Conservation (phyloP, 2,797 vertebrate genomes). For the Siniperca scherzeri region DNA sequence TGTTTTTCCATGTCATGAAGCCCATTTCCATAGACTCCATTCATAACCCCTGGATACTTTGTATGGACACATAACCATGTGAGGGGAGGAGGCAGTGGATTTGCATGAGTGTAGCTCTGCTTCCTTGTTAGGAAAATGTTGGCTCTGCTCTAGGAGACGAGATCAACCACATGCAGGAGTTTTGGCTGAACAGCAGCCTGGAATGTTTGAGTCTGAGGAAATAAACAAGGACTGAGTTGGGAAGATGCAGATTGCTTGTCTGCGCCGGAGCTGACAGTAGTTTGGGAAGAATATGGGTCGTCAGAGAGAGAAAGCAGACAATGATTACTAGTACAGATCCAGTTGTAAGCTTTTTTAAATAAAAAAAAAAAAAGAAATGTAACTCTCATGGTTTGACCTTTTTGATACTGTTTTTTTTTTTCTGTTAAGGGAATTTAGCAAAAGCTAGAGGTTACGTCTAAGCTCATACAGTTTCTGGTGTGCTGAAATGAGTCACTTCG, state of each 20-base stretch:
- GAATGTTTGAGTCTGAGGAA: slow-evolving; percentile 25
- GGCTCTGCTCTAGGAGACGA: slow-evolving; percentile 9
- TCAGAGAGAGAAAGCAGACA: neutral
- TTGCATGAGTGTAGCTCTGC: slow-evolving; percentile 57
- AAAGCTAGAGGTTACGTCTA: neutral
- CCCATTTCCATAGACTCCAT: slow-evolving; percentile 50
- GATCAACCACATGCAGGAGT: slow-evolving; percentile 33
- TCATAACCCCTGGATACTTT: slow-evolving; percentile 8
- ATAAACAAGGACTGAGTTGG: neutral
- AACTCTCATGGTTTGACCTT: slow-evolving; percentile 45
- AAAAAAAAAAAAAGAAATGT: slow-evolving; percentile 33
- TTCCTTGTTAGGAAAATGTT: slow-evolving; percentile 57
- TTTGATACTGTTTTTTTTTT: slow-evolving; percentile 30
- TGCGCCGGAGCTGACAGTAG: neutral
- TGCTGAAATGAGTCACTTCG: neutral
- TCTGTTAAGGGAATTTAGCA: slow-evolving; percentile 15
- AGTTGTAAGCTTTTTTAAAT: slow-evolving; percentile 38
- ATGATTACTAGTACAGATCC: slow-evolving; percentile 1
- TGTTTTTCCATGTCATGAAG: slow-evolving; percentile 22
- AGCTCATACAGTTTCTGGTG: neutral
- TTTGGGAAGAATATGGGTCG: fast-evolving
- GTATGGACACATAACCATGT: slow-evolving; percentile 26
- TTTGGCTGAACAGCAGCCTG: neutral
- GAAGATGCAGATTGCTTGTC: neutral
- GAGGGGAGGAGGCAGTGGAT: slow-evolving; percentile 23